A percentile compares a stretch with the other conserved stretches of the same genome.
Conservation (phyloP, 2,888 invertebrate genomes). For the Eilema depressum region DNA sequence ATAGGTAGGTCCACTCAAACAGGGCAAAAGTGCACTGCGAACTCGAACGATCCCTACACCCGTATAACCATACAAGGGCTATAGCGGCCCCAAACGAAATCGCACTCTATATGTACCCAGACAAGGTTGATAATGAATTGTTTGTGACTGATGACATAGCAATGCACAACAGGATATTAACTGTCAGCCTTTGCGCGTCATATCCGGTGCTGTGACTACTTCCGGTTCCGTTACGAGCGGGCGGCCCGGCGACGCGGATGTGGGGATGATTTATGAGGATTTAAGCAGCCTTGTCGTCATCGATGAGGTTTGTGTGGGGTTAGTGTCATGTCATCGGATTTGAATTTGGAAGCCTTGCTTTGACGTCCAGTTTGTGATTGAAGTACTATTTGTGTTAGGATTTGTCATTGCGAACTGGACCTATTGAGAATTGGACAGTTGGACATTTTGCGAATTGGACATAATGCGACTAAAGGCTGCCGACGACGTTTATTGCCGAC, state of each 20-base stretch:
- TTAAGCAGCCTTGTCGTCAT: slow-evolving; percentile 49
- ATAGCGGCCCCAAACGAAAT: slow-evolving; percentile 10
- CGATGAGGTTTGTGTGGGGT: slow-evolving; percentile 27
- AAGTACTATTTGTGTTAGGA: too few relatives aligned
- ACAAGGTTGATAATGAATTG: slow-evolving; percentile 26
- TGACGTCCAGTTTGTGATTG: slow-evolving; percentile 1
- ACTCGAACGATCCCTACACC: slow-evolving; percentile 28
- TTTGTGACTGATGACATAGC: slow-evolving; percentile 41
- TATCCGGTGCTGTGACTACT: slow-evolving; percentile 75
- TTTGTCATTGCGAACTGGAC: too few relatives aligned
- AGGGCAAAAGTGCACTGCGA: slow-evolving; percentile 44
- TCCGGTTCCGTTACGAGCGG: slow-evolving; percentile 65
- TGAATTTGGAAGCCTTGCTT: not conserved
- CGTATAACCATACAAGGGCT: slow-evolving; percentile 8
- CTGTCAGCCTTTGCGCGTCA: slow-evolving; percentile 70
- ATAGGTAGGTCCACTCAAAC: slow-evolving; percentile 30
- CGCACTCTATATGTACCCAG: slow-evolving; percentile 19
- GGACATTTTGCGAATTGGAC: too few relatives aligned
- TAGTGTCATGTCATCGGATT: slow-evolving; percentile 13
- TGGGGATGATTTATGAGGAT: slow-evolving; percentile 54
- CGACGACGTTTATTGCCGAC: not conserved
- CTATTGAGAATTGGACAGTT: too few relatives aligned
- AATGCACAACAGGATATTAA: slow-evolving; percentile 70
- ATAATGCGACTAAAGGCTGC: too few relatives aligned
- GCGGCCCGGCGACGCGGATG: slow-evolving; percentile 48